Conservation (phyloP, 2,113 vertebrate genomes). For the Manacus vitellinus region DNA sequence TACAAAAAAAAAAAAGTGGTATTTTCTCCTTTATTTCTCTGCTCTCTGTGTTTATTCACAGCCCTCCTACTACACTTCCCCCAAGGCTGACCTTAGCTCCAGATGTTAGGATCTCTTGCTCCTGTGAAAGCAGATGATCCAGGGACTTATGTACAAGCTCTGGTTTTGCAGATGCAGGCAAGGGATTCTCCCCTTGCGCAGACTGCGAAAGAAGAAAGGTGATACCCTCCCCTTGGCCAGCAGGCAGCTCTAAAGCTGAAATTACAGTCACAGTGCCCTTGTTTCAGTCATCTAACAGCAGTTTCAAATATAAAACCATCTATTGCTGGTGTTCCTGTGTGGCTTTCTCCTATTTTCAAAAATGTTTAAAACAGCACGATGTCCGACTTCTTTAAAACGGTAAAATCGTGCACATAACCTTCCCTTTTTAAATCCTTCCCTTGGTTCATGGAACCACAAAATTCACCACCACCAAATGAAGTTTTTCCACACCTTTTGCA, state of each 20-base stretch:
- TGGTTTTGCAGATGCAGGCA: not conserved
- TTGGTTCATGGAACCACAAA: not conserved
- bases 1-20: not conserved
- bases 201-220: not conserved
- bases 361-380: rapidly evolving
- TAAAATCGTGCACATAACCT: not conserved
- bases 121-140: not conserved
- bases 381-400: not conserved
- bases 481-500: not conserved
- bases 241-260: conserved; percentile 5
- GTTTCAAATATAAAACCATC: not conserved
- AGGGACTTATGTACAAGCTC: not conserved
- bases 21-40: not conserved
- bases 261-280: conserved; percentile 24
- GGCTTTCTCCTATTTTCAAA: not conserved
- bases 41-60: not conserved
- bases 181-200: not conserved
- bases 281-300: not conserved
- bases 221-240: not conserved
- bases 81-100: not conserved
- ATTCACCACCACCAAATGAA: not conserved
- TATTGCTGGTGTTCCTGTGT: not conserved
- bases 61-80: not conserved
- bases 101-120: not conserved
- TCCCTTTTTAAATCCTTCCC: not conserved